Evolutionary conservation across 1,140 invertebrate genomes (phyloP), one percentile per base, ranked within the genome.

Genomic region (Hermetia illucens): DNA sequence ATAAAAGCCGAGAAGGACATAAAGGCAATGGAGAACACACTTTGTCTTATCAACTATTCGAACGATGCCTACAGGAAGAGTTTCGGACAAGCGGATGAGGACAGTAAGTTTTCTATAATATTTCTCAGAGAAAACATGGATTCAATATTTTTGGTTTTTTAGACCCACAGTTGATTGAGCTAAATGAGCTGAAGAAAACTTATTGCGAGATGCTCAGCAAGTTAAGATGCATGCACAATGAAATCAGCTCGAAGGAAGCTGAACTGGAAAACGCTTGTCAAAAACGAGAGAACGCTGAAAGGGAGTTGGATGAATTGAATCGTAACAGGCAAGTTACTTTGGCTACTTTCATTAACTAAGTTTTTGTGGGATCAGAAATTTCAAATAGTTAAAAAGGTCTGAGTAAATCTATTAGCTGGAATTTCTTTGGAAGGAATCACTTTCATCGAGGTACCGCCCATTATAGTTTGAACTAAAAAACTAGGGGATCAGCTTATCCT

Each of bases 21-120:
- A 39, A 56, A 70, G 13, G 76, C 74, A 2, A 69, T 81, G 64
- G 77, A 82, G 50, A 80, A 79, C 46, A 81, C 77, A 0, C 47
- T 81, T 18, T 67, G 68, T 19, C 53, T 79, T n/a, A 61, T 80
- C 0, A 78, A 75, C 42, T 46, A 61, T 5, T 70, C 74, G 3
- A 80, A 80, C 44, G 65, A 66, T 16, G 68, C 67, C 13, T 77
- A 68, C 40, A 74, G 69, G 39, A 58, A 60, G 25, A 73, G 62
- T 46, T 52, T 76, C 3, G 48, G 51, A 1, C 13, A 50, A n/a
- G 49, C 68, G 2, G 52, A 66, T 16, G 59, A 69, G 3, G 45
- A 63, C 20, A 62, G 55, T 57, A 41, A 36, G 19, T 24, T 17
- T 34, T 6, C 17, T 6, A 12, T 37, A 10, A 5, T 20, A 5